Evolutionary conservation across 2,113 vertebrate species (phyloP).

Genomic region (Leuciscus idus): DNA sequence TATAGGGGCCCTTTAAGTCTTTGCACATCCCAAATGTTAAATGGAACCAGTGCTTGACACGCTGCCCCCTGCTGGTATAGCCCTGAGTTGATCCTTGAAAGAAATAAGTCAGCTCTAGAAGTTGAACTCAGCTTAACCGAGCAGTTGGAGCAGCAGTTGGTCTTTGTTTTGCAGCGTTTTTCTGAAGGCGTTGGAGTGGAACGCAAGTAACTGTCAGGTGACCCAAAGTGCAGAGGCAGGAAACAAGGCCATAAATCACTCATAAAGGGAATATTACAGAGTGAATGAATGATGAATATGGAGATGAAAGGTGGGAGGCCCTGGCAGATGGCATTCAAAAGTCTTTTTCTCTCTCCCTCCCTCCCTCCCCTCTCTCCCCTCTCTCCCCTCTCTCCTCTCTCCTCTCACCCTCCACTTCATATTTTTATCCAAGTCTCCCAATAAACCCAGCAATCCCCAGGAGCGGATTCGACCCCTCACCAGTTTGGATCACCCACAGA

Average conservation of each 20-base stretch:
- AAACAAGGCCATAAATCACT: slow-evolving; percentile 52
- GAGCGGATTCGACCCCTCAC: slow-evolving; percentile 93
- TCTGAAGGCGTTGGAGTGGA: slow-evolving; percentile 23
- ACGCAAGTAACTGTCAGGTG: slow-evolving; percentile 43
- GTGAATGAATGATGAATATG: slow-evolving; percentile 54
- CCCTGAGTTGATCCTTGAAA: background rate
- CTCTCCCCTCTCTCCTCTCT: slow-evolving; percentile 4
- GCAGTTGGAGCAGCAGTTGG: slow-evolving; percentile 48
- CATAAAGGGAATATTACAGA: slow-evolving; percentile 46
- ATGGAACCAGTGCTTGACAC: background rate
- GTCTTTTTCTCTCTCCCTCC: background rate
- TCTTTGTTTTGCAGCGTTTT: slow-evolving; percentile 37
- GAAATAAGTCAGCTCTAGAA: background rate
- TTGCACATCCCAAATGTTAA: background rate
- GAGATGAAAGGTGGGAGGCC: slow-evolving; percentile 60
- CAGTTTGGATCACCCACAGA: slow-evolving; percentile 93
- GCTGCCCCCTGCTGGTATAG: slow-evolving; percentile 51
- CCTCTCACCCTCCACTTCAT: slow-evolving; percentile 6
- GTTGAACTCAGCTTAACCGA: background rate
- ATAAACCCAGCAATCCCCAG: slow-evolving; percentile 90
- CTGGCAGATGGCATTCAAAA: slow-evolving; percentile 57
- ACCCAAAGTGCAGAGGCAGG: slow-evolving; percentile 38
- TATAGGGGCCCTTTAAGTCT: background rate
- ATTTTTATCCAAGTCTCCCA: slow-evolving; percentile 83
- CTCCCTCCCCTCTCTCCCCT: background rate